Base-by-base conservation (phyloP, 2,113 vertebrate species). In the Scopus umbretta region DNA sequence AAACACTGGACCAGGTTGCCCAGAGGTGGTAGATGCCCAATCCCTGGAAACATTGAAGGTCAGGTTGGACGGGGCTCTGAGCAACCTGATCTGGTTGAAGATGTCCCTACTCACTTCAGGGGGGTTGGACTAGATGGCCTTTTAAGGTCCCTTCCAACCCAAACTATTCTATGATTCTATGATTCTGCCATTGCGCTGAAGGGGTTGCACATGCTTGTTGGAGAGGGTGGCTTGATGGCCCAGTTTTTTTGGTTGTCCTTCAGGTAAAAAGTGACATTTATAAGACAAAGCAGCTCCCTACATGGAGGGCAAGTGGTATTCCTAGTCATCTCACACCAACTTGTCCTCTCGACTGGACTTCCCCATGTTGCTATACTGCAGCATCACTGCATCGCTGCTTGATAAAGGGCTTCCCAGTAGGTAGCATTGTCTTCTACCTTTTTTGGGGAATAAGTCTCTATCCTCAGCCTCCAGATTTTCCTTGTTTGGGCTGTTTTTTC, bases 391-490 rank as follows among this genome's bases (percentile, higher is more conserved):
- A 27, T 50, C 1, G 1, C 43, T 56, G 18, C 32, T 38, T 56
- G 38, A 49, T 43, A 53, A 84, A 70, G 23, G 26, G 8, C 22
- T 83, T 16, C 29, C 15, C 25, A 7, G 2, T 18, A 29, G 61
- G 14, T 36, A 80, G 7, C 2, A 1, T 32, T 53, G 22, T 45
- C 19, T 21, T 73, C 26, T 40, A 4, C 9, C 1, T n/a, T 47
- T 70, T 50, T 2, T 2, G 0, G 13, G 29, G 17, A 79, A 1
- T 40, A n/a, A 47, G 4, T 43, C 18, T 38, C 11, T 59, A 2
- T 45, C 16, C 19, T 42, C 30, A 21, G 16, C 34, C 21, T 67
- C 25, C 3, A 13, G 29, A 29, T 79, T 84, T 47, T 79, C 17
- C 22, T 7, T 53, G 1, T 42, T 38, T 40, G 19, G 40, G 7